Evolutionary conservation across 23 tunicate genomes (phyloP).

Genomic region (Trididemnum clinides): DNA sequence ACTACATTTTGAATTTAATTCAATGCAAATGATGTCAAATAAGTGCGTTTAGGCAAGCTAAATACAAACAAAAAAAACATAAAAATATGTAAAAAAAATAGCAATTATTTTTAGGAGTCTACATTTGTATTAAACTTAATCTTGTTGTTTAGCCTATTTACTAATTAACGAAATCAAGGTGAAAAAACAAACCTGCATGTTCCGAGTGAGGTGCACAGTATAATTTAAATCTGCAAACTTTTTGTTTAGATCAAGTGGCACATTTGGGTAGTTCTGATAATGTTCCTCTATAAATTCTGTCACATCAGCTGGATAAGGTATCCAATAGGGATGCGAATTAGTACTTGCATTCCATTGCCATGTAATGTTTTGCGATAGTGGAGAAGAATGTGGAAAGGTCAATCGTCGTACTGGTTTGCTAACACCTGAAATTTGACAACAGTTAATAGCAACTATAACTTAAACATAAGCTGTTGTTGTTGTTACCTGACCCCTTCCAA

Average conservation of each 20-base stretch:
- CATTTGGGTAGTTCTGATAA: background rate
- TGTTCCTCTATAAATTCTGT: conserved; percentile 1
- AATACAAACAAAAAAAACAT: too few relatives aligned
- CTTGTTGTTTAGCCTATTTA: too few relatives aligned
- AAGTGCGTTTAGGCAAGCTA: too few relatives aligned
- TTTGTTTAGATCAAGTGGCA: background rate
- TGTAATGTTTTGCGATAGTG: background rate
- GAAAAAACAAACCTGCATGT: conserved; percentile 7
- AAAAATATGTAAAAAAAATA: too few relatives aligned
- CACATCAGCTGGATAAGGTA: conserved; percentile 39
- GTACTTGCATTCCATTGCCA: conserved; percentile 34
- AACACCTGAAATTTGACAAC: background rate
- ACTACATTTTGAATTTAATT: too few relatives aligned
- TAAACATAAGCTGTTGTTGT: too few relatives aligned
- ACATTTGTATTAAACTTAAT: too few relatives aligned
- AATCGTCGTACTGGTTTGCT: conserved; percentile 35
- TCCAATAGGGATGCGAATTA: background rate
- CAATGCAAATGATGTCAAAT: too few relatives aligned
- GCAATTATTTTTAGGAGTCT: too few relatives aligned
- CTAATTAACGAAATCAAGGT: background rate
- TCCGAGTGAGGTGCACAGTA: conserved; percentile 4
- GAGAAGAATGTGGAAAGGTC: background rate
- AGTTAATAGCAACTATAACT: too few relatives aligned
- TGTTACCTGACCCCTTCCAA: too few relatives aligned
- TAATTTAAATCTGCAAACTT: conserved; percentile 36